Percentiles rank a stretch among this genome's conserved stretches.
These are phyloP conservation scores for Macrocentrus cingulum DNA, from an alignment of 1,140 invertebrate genomes.

Conservation along the genomic window DNA sequence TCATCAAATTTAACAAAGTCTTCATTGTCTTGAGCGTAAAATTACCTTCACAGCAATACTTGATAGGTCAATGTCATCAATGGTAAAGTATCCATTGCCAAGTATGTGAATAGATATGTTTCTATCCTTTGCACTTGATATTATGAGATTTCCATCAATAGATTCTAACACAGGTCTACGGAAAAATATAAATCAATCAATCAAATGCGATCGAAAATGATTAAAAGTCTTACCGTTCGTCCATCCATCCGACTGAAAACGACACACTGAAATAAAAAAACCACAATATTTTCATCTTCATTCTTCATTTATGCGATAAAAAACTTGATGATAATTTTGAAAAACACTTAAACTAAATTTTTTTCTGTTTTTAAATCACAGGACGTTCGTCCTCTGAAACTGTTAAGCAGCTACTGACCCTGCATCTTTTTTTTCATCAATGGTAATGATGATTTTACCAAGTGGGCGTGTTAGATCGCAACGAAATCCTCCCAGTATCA, in stretches of 20 bases:
- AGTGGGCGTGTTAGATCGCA: constrained; percentile 33
- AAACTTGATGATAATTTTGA: neutral
- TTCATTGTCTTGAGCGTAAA: constrained; percentile 15
- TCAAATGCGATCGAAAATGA: constrained; percentile 11
- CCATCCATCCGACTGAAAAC: constrained; percentile 26
- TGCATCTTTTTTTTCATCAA: constrained; percentile 7
- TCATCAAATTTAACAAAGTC: constrained; percentile 10
- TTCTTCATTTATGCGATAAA: neutral
- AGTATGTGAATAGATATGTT: constrained; percentile 67
- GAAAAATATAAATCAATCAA: constrained; percentile 20
- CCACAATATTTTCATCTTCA: constrained; percentile 11
- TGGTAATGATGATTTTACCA: neutral
- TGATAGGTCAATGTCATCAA: constrained; percentile 63
- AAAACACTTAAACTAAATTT: neutral
- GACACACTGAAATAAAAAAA: constrained; percentile 12
- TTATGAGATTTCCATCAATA: constrained; percentile 65
- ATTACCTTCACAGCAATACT: constrained; percentile 58
- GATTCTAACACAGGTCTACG: constrained; percentile 66
- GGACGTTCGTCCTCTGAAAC: neutral
- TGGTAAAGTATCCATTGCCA: constrained; percentile 64
- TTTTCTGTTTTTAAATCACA: neutral
- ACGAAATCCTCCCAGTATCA: constrained; percentile 36
- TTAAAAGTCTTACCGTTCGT: constrained; percentile 27
- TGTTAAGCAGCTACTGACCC: constrained; percentile 12
- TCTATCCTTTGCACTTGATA: constrained; percentile 64